Evolutionary conservation across 2,888 invertebrate species (phyloP).

Genomic region (Deilephila porcellus): DNA sequence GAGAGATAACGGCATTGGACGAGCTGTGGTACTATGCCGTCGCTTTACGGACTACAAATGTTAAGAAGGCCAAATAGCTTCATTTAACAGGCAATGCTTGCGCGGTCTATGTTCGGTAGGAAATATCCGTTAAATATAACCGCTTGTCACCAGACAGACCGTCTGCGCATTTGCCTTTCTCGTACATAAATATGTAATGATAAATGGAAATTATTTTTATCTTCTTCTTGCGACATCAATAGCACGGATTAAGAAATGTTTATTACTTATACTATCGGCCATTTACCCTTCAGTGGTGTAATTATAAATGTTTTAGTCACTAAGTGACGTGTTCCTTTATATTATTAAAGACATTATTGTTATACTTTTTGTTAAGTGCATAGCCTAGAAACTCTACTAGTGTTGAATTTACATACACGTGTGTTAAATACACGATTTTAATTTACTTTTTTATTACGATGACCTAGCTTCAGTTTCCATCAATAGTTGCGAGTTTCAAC

Average conservation of each 20-base stretch:
- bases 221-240: not conserved
- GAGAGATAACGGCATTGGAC: no score
- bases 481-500: no score
- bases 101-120: not conserved
- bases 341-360: not conserved
- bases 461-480: not conserved
- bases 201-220: not conserved
- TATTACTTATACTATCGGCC: not conserved
- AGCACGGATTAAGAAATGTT: not conserved
- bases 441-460: not conserved
- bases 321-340: not conserved
- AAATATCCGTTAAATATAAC: not conserved
- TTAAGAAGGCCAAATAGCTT: not conserved
- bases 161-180: not conserved
- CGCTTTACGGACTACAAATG: not conserved
- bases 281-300: slow-evolving; percentile 3
- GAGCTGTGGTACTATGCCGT: no score
- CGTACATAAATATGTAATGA: not conserved
- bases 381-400: not conserved
- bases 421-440: no score
- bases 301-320: slow-evolving; percentile 9
- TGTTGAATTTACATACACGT: no score
- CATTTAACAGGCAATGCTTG: not conserved
- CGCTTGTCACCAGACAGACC: not conserved
- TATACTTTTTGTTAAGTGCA: not conserved